Evolutionary conservation across 2,888 invertebrate species (phyloP), one percentile per base, ranked within the genome.

Genomic region (Patella pellucida): DNA sequence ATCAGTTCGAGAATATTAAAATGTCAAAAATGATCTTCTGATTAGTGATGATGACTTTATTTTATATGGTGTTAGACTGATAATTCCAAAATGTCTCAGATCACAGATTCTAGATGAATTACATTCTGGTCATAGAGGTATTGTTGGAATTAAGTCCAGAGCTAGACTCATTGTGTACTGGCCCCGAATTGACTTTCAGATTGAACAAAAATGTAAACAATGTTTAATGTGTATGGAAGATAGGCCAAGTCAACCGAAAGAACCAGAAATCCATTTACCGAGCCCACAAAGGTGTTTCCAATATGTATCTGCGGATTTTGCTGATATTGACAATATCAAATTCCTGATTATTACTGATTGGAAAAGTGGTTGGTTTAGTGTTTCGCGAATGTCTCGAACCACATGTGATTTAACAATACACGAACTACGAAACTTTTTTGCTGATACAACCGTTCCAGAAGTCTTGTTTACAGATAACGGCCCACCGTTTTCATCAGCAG

Each of bases 1-100:
- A 56, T 56, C 56, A 56, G n/a, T 56, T 19, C 14, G 56, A 56
- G n/a, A 56, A 9, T 56, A 56, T 56, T n/a, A n/a, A n/a, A 56
- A 56, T 56, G 56, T 56, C 16, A 56, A 56, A 56, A 19, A n/a
- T n/a, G 56, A 56, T n/a, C 19, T 56, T n/a, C n/a, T 11, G 1
- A 56, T 56, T n/a, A 56, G 56, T 56, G 56, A 56, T 56, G 56
- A 56, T 56, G 19, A 56, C 19, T 56, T 56, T 56, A 56, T 56
- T 56, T 15, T 56, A 19, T 56, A 56, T 56, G 56, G 56, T n/a
- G 56, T 56, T 56, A 56, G 56, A n/a, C 11, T 56, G 31, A 41
- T 56, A 56, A 56, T 56, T 15, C 56, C 56, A 15, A 56, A 15
- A 15, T n/a, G 56, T n/a, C 19, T 56, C 16, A 56, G 56, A 56